Evolutionary conservation across 2,797 vertebrate species (phyloP), one percentile per base, ranked within the genome.

Genomic region (Tympanoctomys barrerae): DNA sequence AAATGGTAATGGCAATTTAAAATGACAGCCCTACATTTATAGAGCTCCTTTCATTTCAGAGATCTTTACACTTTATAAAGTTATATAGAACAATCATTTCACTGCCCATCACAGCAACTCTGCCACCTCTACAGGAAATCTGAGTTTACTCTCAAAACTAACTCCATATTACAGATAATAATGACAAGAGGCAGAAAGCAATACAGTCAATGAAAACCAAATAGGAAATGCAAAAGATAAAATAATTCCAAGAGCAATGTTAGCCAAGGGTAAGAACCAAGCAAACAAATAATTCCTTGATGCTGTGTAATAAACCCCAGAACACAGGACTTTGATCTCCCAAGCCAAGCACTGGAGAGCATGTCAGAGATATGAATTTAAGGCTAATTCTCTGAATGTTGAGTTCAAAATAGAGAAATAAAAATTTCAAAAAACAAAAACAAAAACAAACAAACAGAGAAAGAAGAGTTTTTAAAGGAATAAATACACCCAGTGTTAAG

Each of bases 21-120:
- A 97, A 97, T 94, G 97, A 98, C 97, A 97, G 97, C 88, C 95
- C 96, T 97, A 92, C 95, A 94, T 98, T 98, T 96, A 96, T 89
- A 94, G 3, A 94, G 90, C 90, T 97, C 66, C 97, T 97, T 98
- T 96, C 95, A 97, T 97, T 97, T 97, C 93, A 52, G 90, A 97
- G 88, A 92, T 93, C 97, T 98, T 96, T 94, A 94, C 94, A 97
- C 97, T 97, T 98, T 97, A 97, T 97, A 97, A 97, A 97, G 96
- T 97, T 97, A 95, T 95, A 96, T 94, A 81, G 94, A 95, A 68
- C 90, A 94, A 96, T 97, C 97, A 95, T 97, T 96, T 96, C 91
- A 89, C 91, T 97, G 94, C 91, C 96, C 90, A 94, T 89, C 90
- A 92, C 95, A 95, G 95, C 97, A 97, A 97, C 78, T 81, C 88